Conservation (phyloP, 2,888 invertebrate species). For the Buathra laborator region DNA sequence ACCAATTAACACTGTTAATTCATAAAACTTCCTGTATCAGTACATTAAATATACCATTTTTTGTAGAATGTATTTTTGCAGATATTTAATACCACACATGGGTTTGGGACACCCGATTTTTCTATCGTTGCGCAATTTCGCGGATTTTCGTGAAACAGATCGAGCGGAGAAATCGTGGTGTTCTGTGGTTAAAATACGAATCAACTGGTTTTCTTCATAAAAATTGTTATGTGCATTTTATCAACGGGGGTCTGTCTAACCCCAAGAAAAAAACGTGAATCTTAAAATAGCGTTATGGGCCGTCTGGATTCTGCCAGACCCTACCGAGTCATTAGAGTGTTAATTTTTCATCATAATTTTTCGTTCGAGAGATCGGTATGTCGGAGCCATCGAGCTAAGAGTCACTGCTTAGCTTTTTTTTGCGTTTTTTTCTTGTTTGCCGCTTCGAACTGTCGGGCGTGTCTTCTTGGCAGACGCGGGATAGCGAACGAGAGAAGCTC, state of each 20-base stretch:
- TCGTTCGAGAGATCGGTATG: conserved; percentile 27
- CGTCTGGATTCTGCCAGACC: background rate
- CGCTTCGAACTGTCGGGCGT: conserved; percentile 1
- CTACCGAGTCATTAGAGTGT: conserved; percentile 17
- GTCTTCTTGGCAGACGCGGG: background rate
- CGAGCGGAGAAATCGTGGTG: too few relatives aligned
- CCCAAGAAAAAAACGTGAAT: background rate
- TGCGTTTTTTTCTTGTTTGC: background rate
- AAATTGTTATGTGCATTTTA: background rate
- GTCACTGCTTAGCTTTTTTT: conserved; percentile 1
- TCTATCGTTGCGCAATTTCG: too few relatives aligned
- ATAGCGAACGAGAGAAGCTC: background rate
- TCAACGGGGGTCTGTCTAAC: background rate
- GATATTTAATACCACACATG: too few relatives aligned
- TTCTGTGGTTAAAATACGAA: too few relatives aligned
- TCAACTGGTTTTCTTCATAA: background rate
- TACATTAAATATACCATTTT: too few relatives aligned
- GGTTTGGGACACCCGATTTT: too few relatives aligned
- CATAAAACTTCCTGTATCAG: too few relatives aligned
- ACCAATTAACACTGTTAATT: too few relatives aligned
- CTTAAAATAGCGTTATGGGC: conserved; percentile 1
- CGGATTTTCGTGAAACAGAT: too few relatives aligned
- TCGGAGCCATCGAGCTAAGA: conserved; percentile 3
- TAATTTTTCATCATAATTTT: conserved; percentile 21
- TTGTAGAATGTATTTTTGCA: too few relatives aligned